Percentiles rank a stretch among this genome's conserved stretches.
Conservation (phyloP, 23 tunicate species). For the Clavelina lepadiformis region DNA sequence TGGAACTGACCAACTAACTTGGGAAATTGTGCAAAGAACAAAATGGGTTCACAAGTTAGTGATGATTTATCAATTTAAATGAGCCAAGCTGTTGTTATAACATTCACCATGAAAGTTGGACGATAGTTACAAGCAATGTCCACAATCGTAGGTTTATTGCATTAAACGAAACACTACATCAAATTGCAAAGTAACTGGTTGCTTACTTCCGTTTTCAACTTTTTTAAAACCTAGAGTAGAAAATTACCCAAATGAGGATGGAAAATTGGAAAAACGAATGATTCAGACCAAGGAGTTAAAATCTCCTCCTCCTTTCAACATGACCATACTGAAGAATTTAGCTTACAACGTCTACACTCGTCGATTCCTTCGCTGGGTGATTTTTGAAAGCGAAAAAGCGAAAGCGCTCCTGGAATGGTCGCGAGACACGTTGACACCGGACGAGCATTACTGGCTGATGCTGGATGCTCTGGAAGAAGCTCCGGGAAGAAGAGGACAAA, state of each 20-base stretch:
- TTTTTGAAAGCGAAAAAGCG: constrained; percentile 40
- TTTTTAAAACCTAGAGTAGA: constrained; percentile 19
- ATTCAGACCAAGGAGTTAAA: constrained; percentile 19
- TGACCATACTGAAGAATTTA: constrained; percentile 51
- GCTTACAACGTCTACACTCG: constrained; percentile 62
- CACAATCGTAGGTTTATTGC: too few relatives aligned
- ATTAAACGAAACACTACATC: too few relatives aligned
- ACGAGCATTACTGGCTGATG: constrained; percentile 71
- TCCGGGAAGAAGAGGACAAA: constrained; percentile 34
- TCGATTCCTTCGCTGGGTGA: constrained; percentile 50
- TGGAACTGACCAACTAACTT: too few relatives aligned
- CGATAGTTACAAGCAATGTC: too few relatives aligned
- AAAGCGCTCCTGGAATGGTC: constrained; percentile 61
- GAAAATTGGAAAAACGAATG: constrained; percentile 4
- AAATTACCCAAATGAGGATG: constrained; percentile 19
- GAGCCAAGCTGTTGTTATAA: too few relatives aligned
- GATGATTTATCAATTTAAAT: too few relatives aligned
- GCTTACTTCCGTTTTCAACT: too few relatives aligned
- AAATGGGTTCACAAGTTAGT: constrained; percentile 23
- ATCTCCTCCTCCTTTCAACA: constrained; percentile 51
- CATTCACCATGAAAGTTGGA: too few relatives aligned
- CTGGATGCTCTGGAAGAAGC: constrained; percentile 38
- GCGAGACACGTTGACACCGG: constrained; percentile 52
- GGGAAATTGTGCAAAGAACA: constrained; percentile 18
- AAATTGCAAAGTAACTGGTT: too few relatives aligned